Base-by-base conservation (phyloP, 2,113 vertebrate genomes). In the Epinephelus fuscoguttatus region DNA sequence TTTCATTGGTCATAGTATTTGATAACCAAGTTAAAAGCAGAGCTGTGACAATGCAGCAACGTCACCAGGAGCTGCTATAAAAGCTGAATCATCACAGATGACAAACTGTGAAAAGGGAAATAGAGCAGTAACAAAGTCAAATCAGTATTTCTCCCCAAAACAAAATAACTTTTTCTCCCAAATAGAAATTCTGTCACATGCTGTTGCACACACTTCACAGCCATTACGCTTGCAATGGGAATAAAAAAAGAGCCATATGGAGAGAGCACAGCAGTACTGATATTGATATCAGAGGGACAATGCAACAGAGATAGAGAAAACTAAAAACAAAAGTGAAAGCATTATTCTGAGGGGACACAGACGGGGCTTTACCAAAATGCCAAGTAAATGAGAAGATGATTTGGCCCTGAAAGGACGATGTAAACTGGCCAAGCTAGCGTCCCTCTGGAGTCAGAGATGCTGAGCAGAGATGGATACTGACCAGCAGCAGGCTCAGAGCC, bases 381-480 rank as follows among this genome's bases (percentile, higher is more conserved):
- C 17, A 7, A 81, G 45, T 56, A 49, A 73, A 64, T 37, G 25
- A 8, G 18, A 59, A 50, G 30, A 64, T 66, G n/a, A 27, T 76
- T 73, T 61, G 30, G 19, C 68, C 40, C 25, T 37, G 14, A 70
- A 53, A 40, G 2, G 52, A 73, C 6, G 19, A 69, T 7, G n/a
- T 23, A 50, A 81, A 70, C 3, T 13, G 21, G 9, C 14, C 0
- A 11, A 81, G 13, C 0, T 1, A 27, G 47, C 0, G 21, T 79
- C 45, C 42, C 17, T 18, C 55, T 15, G 45, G 49, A 70, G 19
- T 55, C 57, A 40, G 15, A 56, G 47, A 59, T 42, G 63, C 59
- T 17, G 63, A 69, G 25, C 19, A 17, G 63, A 84, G 50, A 53
- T 40, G 55, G 47, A 68, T 25, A 4, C 57, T 57, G 66, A 67